Conservation (phyloP, 2,888 invertebrate species). For the Malacosoma neustria region DNA sequence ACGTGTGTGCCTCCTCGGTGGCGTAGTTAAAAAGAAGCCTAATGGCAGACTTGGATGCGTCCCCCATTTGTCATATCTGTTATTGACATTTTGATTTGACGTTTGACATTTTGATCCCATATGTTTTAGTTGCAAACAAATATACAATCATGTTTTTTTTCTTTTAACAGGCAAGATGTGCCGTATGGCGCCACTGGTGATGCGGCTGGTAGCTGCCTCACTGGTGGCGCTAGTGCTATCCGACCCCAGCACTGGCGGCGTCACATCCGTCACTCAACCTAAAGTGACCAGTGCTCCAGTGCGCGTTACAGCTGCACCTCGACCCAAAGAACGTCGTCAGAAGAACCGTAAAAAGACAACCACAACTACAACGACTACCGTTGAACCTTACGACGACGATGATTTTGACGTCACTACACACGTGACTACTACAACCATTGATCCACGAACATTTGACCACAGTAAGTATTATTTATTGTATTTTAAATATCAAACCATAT, state of each 20-base stretch:
- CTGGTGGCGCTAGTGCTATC: constrained; percentile 63
- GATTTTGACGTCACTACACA: constrained; percentile 35
- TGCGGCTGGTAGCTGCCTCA: constrained; percentile 50
- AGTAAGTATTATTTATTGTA: too few species aligned
- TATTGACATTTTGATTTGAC: too few species aligned
- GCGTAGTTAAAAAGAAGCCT: too few species aligned
- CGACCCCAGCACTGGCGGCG: constrained; percentile 34
- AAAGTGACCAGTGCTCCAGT: constrained; percentile 13
- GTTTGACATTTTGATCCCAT: too few species aligned
- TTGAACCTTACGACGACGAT: constrained; percentile 36
- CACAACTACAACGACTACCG: constrained; percentile 43
- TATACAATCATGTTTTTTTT: too few species aligned
- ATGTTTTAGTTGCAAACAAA: too few species aligned
- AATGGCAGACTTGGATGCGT: too few species aligned
- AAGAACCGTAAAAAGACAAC: constrained; percentile 44
- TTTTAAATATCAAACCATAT: too few species aligned
- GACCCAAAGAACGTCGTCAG: constrained; percentile 29
- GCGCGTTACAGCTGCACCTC: constrained; percentile 16
- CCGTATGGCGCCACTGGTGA: constrained; percentile 61
- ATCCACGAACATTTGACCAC: constrained; percentile 54
- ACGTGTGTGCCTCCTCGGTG: too few species aligned
- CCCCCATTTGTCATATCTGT: too few species aligned
- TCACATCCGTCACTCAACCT: constrained; percentile 12
- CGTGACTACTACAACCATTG: constrained; percentile 44
- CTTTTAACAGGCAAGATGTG: constrained; percentile 47